Evolutionary conservation across 1,140 invertebrate species (phyloP), one percentile per base, ranked within the genome.

Genomic region (Meloidogyne exigua): DNA sequence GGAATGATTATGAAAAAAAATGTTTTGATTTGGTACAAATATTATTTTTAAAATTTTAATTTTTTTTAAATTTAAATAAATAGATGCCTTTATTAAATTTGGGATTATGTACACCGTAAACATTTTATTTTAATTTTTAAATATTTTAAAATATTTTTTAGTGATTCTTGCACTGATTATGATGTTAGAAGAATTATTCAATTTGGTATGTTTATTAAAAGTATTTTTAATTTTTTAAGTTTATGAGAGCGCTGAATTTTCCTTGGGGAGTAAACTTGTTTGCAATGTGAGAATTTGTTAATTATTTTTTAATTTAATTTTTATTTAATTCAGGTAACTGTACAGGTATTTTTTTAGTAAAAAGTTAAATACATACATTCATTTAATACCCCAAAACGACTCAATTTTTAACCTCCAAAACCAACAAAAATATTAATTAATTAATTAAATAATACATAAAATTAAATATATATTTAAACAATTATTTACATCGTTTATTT

Each of bases 151-250:
- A 13, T 63, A 15, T 4, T 49, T 32, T 28, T 28, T n/a, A 73
- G 71, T 9, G 86, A 87, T 69, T 83, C 84, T 11, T 87, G 85
- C 62, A 87, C 85, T 1, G 78, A 86, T 72, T 84, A 87, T 76
- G 85, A 87, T 78, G 83, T 86, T 4, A 68, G 79, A 63, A 76
- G 76, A 63, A 82, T 87, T 42, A 32, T 87, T 13, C 68, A 86
- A 64, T 86, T 84, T 65, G 68, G 84, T 86, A 72, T 49, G 76
- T 68, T 63, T 68, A 44, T 76, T 49, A 12, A 71, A 70, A 73
- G n/a, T 18, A 62, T 64, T 39, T 82, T 72, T 2, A 36, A 23
- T 21, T n/a, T 79, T 72, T 83, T 18, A 68, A 86, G 85, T 87
- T n/a, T 84, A 86, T 28, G 26, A 83, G 44, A 71, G 75, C 15